phyloP scores from a whole-genome alignment of 2,797 vertebrate genomes.

The Lepus oiostolus region DNA sequence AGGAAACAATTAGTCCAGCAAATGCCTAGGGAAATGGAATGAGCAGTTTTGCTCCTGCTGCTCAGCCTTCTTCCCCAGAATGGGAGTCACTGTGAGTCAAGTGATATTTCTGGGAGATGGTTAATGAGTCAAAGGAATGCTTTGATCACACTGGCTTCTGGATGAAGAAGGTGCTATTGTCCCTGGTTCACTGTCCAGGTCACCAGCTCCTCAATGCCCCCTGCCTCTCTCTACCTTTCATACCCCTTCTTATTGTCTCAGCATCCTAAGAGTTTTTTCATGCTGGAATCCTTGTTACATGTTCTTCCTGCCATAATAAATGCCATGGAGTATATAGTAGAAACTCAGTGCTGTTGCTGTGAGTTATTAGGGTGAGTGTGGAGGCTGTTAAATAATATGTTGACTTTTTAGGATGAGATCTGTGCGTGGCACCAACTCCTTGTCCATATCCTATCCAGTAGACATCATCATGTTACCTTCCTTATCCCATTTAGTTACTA shows the following conservation, averaged over 20 bases:
- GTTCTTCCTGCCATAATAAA: neutral
- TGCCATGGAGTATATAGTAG: neutral
- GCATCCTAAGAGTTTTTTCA: neutral
- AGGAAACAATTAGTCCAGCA: neutral
- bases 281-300: neutral
- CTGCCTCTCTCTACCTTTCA: neutral
- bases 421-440: neutral
- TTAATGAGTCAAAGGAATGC: neutral
- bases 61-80: neutral
- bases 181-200: neutral
- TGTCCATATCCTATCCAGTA: neutral
- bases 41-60: accelerated
- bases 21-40: neutral
- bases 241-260: neutral
- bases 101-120: neutral
- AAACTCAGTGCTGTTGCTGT: neutral
- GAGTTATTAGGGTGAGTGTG: neutral
- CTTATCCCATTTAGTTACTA: neutral
- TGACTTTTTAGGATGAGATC: neutral
- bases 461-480: neutral
- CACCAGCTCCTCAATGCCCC: accelerated
- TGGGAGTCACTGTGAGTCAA: neutral
- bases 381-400: neutral
- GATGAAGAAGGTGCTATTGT: accelerated
- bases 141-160: neutral